A percentile compares a stretch with the other conserved stretches of the same genome.
Conservation (phyloP, 2,113 vertebrate species). For the Natator depressus region DNA sequence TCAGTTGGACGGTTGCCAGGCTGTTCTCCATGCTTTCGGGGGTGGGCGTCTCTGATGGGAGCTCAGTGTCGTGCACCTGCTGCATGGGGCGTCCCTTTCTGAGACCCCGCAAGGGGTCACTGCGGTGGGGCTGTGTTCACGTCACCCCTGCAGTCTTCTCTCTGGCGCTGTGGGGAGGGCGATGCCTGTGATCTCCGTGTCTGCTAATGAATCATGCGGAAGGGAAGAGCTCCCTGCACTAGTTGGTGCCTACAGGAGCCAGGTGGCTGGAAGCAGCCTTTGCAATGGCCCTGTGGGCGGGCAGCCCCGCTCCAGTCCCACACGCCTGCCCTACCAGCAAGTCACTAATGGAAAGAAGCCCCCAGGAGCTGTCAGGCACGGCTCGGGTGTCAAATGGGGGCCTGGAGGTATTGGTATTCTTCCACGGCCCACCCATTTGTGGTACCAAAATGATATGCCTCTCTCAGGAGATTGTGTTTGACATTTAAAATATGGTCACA, state of each 20-base stretch:
- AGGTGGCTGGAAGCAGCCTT: neutral
- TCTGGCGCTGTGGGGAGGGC: neutral
- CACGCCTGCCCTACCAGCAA: no score
- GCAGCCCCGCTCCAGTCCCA: no score
- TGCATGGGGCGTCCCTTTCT: neutral
- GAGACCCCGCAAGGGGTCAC: neutral
- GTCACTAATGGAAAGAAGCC: no score
- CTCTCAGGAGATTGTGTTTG: neutral
- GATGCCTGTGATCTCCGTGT: accelerated
- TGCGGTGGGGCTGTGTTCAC: neutral
- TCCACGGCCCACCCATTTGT: no score
- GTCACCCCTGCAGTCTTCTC: neutral
- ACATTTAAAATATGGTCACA: neutral
- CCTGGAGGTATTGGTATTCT: neutral
- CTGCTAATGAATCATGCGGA: neutral
- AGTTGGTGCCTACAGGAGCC: neutral
- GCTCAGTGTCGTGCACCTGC: accelerated
- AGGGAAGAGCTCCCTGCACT: neutral
- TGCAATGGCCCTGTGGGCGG: neutral
- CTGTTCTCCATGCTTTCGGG: accelerated
- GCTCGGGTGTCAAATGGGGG: neutral
- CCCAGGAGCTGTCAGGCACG: neutral
- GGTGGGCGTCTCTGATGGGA: no score
- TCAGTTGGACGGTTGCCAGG: accelerated
- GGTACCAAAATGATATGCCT: neutral